Evolutionary conservation across 2,113 vertebrate genomes (phyloP), one percentile per base, ranked within the genome.

Genomic region (Pelvicachromis taeniatus): DNA sequence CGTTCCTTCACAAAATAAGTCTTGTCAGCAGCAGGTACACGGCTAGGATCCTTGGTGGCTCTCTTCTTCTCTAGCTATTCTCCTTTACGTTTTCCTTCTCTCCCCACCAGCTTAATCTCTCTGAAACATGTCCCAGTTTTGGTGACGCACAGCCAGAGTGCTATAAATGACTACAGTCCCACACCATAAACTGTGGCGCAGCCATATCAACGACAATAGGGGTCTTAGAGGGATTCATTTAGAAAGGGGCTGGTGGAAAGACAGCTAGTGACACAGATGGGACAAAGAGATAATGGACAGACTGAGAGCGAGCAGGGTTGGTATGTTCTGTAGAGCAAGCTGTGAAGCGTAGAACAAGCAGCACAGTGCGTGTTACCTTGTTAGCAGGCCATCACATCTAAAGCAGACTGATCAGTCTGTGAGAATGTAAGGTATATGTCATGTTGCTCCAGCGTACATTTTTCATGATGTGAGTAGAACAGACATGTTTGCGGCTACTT

Each of bases 101-200:
- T 78, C 48, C 55, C 35, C 31, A 14, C 7, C 75, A 83, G 85
- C 87, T 90, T 91, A 89, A 90, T 91, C 83, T 87, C 85, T 50
- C 78, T 31, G 70, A 88, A 92, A 82, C 35, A 12, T 45, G 54
- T 63, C 89, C 89, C 78, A 88, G 81, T 88, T 91, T 77, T 33
- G 54, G 81, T 80, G 83, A 85, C 21, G 59, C 84, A 53, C 78
- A 90, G 79, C 45, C 61, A 6, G 59, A 78, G 77, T 80, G 42
- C 85, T 90, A 87, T 86, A 90, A 88, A 92, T 91, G 89, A 80
- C 83, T 81, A n/a, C 11, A 14, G 88, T 89, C 85, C 77, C 59
- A 73, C 56, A 53, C 75, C 40, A 73, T 83, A 81, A 83, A 90
- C 73, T 31, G 85, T 50, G 87, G 17, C 40, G 45, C 77, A 56